Conservation (phyloP, 2,797 vertebrate species). For the Schizothorax lantsangensis region DNA sequence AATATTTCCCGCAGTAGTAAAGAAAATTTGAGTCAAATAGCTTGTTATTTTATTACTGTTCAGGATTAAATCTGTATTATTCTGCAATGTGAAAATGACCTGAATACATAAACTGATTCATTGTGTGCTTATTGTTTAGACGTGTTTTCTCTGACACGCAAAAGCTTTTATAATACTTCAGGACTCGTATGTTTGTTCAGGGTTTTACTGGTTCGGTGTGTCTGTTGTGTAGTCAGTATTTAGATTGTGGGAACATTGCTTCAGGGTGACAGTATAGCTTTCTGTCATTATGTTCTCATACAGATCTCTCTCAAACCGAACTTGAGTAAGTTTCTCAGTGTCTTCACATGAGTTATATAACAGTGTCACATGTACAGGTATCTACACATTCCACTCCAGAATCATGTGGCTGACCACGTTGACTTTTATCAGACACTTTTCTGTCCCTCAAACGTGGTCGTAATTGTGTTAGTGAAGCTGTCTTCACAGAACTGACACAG, state of each 20-base stretch:
- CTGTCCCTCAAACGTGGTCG: not conserved
- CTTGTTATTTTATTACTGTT: not conserved
- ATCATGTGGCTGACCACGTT: not conserved
- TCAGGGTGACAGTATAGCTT: not conserved
- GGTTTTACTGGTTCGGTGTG: not conserved
- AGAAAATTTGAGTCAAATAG: not conserved
- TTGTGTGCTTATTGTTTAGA: not conserved
- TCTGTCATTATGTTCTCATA: not conserved
- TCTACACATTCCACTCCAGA: not conserved
- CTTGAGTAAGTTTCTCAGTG: not conserved
- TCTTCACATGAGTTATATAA: not conserved
- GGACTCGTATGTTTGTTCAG: not conserved
- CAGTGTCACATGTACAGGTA: not conserved
- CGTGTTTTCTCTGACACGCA: not conserved
- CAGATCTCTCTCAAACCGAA: not conserved
- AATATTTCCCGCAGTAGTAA: not conserved
- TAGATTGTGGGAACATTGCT: conserved; percentile 15
- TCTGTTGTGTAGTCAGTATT: not conserved
- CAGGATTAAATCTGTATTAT: not conserved
- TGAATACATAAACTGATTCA: not conserved
- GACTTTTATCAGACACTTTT: not conserved
- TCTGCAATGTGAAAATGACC: not conserved
- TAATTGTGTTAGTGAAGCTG: too few relatives aligned
- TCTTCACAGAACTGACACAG: too few relatives aligned
- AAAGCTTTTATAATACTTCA: not conserved